Percentiles rank a stretch among this genome's conserved stretches.
phyloP scores from a whole-genome alignment of 1,140 invertebrate species.

The Bombus confusus region DNA sequence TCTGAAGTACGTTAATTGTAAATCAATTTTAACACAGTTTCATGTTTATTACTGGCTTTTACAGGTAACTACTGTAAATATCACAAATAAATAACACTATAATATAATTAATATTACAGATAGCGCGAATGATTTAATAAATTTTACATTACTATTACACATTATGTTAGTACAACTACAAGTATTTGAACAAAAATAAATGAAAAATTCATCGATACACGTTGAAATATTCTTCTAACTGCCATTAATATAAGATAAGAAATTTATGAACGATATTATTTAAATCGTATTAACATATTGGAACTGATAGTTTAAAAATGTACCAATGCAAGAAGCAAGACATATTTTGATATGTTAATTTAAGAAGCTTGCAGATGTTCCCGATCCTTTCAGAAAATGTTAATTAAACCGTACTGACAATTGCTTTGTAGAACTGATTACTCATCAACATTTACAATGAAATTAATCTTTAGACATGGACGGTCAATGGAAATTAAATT shows the following conservation, averaged over 20 bases:
- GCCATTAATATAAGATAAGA: background rate
- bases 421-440: slow-evolving; percentile 14
- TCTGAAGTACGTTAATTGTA: background rate
- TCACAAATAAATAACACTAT: background rate
- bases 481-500: background rate
- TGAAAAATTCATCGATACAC: background rate
- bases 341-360: background rate
- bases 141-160: too few relatives aligned
- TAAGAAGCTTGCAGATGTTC: background rate
- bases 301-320: background rate
- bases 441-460: background rate
- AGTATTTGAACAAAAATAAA: background rate
- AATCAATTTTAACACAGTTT: background rate
- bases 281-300: background rate
- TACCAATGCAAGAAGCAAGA: background rate
- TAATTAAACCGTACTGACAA: background rate
- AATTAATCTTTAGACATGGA: background rate
- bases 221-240: background rate
- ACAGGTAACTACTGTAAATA: background rate
- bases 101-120: background rate
- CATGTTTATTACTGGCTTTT: background rate
- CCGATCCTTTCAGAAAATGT: background rate
- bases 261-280: background rate
- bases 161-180: background rate
- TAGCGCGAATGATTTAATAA: background rate